A percentile compares a stretch with the other conserved stretches of the same genome.
phyloP scores from a whole-genome alignment of 2,797 vertebrate genomes.

The Salmo trutta region DNA sequence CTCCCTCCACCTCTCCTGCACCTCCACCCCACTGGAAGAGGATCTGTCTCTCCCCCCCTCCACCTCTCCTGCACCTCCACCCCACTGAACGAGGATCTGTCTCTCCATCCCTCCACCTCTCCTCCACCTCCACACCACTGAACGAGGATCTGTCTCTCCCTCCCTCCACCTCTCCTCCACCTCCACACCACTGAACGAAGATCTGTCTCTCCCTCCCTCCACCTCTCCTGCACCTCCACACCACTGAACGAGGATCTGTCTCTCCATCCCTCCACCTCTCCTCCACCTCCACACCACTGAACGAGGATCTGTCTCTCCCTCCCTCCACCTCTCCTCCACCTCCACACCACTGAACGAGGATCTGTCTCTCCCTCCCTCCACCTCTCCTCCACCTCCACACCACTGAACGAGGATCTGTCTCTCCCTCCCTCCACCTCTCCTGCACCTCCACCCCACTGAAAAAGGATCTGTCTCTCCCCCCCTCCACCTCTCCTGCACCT shows the following conservation, averaged over 20 bases:
- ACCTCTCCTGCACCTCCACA: background rate
- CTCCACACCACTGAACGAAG: background rate
- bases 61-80: background rate
- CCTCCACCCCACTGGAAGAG: no score
- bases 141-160: background rate
- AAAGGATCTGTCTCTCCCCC: no score
- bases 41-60: no score
- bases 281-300: no score
- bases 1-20: background rate
- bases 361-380: no score
- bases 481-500: background rate
- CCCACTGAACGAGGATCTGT: background rate
- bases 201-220: background rate
- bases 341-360: no score
- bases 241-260: slow-evolving; percentile 17
- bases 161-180: background rate
- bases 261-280: no score
- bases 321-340: no score
- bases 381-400: background rate
- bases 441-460: no score
- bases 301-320: no score
- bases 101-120: background rate
- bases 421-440: background rate
- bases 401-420: background rate
- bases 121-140: background rate